A percentile compares a stretch with the other conserved stretches of the same genome.
Conservation (phyloP, 2,888 invertebrate genomes). For the Drosophila atripex region DNA sequence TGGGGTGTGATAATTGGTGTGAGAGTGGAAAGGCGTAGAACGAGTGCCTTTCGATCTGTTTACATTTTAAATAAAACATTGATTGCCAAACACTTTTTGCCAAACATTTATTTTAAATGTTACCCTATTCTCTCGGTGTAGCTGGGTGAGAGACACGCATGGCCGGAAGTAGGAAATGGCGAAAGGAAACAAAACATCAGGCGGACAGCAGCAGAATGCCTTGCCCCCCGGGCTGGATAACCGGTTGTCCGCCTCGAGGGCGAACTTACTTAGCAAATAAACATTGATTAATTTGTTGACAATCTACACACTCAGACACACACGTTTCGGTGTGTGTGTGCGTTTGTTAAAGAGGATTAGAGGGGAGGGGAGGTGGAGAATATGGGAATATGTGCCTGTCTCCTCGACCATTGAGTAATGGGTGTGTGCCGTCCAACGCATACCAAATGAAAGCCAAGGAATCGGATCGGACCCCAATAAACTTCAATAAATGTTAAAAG, state of each 20-base stretch:
- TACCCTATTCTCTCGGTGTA: neutral
- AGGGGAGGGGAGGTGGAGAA: neutral
- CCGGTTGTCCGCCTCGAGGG: constrained; percentile 60
- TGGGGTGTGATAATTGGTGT: too few relatives aligned
- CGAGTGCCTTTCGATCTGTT: too few relatives aligned
- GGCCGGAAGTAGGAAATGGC: constrained; percentile 59
- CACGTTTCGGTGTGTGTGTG: constrained; percentile 14
- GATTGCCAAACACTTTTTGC: too few relatives aligned
- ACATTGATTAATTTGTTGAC: constrained; percentile 83
- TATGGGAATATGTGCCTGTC: constrained; percentile 3
- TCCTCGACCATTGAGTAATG: constrained; percentile 73
- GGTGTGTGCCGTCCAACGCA: constrained; percentile 55
- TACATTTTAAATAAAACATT: too few relatives aligned
- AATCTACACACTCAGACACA: constrained; percentile 55
- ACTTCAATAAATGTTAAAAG: constrained; percentile 78
- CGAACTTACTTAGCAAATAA: constrained; percentile 81
- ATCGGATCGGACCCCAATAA: constrained; percentile 61
- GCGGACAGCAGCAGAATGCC: constrained; percentile 21
- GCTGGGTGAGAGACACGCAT: constrained; percentile 19
- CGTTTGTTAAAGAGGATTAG: neutral
- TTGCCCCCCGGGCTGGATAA: constrained; percentile 35
- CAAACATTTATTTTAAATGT: too few relatives aligned
- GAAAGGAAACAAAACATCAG: constrained; percentile 74
- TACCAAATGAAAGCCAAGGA: constrained; percentile 61
- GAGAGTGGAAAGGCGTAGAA: neutral